phyloP scores from a whole-genome alignment of 2,113 vertebrate genomes.

The Heterochromis multidens region DNA sequence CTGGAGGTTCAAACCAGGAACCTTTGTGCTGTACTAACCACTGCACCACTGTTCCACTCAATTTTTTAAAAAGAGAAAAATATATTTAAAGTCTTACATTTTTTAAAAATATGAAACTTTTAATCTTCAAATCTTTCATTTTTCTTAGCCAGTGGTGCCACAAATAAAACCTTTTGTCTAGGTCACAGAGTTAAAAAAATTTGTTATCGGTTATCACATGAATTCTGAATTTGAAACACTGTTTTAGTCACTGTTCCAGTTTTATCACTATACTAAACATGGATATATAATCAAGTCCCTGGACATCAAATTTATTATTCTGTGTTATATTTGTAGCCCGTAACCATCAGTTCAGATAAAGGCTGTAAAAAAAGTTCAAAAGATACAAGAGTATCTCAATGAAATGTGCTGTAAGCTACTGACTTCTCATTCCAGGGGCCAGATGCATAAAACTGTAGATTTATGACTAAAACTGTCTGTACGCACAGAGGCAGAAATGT shows the following conservation, averaged over 20 bases:
- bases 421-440: no score
- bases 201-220: background rate
- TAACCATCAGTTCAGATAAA: background rate
- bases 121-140: no score
- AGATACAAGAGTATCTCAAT: background rate
- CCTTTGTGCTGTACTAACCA: no score
- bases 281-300: background rate
- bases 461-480: background rate
- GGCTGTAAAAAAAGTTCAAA: background rate
- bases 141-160: no score
- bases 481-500: background rate
- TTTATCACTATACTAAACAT: background rate
- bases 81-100: no score
- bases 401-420: background rate
- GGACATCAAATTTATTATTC: background rate
- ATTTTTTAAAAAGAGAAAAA: no score
- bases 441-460: background rate
- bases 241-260: background rate
- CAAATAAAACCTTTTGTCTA: background rate
- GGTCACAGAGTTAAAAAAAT: background rate
- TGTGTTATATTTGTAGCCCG: background rate
- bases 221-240: background rate
- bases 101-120: no score
- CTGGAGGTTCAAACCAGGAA: no score
- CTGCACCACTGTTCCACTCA: no score